These are phyloP conservation scores for Todiramphus chloris DNA, from an alignment of 2,113 vertebrate genomes.

Conservation along the genomic window DNA sequence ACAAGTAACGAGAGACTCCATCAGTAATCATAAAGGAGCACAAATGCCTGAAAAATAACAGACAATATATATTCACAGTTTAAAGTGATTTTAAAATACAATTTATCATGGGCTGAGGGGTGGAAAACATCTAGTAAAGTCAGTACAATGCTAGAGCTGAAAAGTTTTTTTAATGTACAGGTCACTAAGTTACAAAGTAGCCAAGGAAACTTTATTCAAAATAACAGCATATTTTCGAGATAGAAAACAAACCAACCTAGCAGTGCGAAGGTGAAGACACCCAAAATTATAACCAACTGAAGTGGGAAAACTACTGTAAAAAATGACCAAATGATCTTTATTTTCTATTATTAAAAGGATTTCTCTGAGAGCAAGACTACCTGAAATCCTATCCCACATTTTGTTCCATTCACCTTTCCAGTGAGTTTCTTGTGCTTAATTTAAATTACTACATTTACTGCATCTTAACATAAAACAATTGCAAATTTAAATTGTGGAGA, in stretches of 20 bases:
- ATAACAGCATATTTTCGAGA: not conserved
- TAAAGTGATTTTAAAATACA: not conserved
- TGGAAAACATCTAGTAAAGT: not conserved
- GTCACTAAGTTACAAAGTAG: not conserved
- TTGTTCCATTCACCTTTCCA: not conserved
- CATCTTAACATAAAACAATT: not conserved
- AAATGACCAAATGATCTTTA: fast-evolving
- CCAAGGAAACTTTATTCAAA: not conserved
- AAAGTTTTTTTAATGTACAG: not conserved
- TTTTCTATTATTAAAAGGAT: not conserved
- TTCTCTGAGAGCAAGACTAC: not conserved
- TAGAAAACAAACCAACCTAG: not conserved
- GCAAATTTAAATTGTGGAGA: not conserved
- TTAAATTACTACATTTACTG: not conserved
- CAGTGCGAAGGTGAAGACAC: not conserved
- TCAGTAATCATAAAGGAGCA: not conserved
- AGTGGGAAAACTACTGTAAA: not conserved
- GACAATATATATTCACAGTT: not conserved
- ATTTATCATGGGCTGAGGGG: not conserved
- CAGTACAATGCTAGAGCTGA: not conserved
- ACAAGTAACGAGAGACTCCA: not conserved
- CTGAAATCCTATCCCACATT: not conserved
- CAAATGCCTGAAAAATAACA: not conserved
- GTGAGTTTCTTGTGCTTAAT: not conserved
- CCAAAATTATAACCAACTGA: not conserved